These are phyloP conservation scores for Dipodomys spectabilis DNA, from an alignment of 2,113 vertebrate genomes.

Conservation along the genomic window DNA sequence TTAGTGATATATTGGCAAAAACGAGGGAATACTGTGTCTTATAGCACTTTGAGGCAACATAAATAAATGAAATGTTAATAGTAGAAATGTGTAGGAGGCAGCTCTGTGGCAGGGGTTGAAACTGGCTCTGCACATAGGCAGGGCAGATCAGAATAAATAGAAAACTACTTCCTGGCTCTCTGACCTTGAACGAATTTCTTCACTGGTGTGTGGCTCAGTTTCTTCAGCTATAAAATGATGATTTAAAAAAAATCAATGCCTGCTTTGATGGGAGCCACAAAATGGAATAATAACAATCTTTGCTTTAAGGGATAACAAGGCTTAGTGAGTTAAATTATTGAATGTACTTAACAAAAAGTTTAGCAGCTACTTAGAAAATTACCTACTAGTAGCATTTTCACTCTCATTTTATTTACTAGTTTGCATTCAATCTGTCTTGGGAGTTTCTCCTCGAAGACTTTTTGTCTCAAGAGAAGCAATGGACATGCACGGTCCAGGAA, in stretches of 20 bases:
- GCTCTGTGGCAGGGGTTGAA: background rate
- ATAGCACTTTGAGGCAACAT: background rate
- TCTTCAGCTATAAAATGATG: slow-evolving; percentile 9
- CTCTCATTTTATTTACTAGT: background rate
- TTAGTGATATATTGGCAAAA: background rate
- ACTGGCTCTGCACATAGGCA: background rate
- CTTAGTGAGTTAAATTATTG: background rate
- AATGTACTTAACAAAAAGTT: background rate
- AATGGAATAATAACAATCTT: background rate
- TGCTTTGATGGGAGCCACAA: background rate
- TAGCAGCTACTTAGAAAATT: background rate
- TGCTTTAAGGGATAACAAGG: background rate
- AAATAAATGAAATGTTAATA: slow-evolving; percentile 41
- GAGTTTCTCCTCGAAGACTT: slow-evolving; percentile 11
- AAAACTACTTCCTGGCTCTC: background rate
- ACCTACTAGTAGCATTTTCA: background rate
- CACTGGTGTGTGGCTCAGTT: background rate
- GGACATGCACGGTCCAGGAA: background rate
- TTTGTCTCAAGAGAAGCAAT: background rate
- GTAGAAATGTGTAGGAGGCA: background rate
- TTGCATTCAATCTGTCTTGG: background rate
- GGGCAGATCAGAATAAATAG: background rate
- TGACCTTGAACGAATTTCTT: background rate
- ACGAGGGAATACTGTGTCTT: background rate
- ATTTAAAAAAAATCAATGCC: background rate